Evolutionary conservation across 2,888 invertebrate species (phyloP).

Genomic region (Campaea margaritaria): DNA sequence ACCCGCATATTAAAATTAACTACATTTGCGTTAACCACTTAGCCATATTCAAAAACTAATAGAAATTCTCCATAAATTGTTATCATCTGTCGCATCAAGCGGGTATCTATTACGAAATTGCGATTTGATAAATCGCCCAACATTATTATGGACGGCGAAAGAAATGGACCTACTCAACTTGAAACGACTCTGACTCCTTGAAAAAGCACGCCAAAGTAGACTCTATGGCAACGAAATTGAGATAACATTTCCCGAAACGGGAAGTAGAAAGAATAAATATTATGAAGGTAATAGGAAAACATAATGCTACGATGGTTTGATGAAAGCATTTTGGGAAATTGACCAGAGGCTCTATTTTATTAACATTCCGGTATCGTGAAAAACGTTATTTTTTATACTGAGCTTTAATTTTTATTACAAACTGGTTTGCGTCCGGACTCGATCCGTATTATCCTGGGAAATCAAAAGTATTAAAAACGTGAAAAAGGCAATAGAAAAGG

Average conservation of each 20-base stretch:
- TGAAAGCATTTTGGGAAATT: conserved; percentile 74
- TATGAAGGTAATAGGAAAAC: conserved; percentile 74
- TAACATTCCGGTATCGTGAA: conserved; percentile 35
- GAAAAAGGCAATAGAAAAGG: too few relatives aligned
- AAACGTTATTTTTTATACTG: conserved; percentile 16
- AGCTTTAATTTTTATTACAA: not conserved
- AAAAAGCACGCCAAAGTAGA: conserved; percentile 45
- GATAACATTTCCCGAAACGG: conserved; percentile 46
- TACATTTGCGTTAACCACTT: conserved; percentile 12
- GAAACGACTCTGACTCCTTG: conserved; percentile 63
- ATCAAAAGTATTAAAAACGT: not conserved
- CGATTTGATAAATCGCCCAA: conserved; percentile 83
- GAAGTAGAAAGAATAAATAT: conserved; percentile 65
- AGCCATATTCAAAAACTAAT: conserved; percentile 27
- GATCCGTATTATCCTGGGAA: not conserved
- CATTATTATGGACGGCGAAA: conserved; percentile 83
- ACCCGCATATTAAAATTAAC: too few relatives aligned
- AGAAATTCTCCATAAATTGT: conserved; percentile 59
- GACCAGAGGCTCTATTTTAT: conserved; percentile 57
- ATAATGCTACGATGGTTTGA: conserved; percentile 69
- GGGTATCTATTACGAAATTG: conserved; percentile 84
- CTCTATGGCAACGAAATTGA: conserved; percentile 50
- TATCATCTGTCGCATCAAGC: conserved; percentile 76
- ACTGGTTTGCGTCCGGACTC: not conserved
- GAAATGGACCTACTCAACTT: conserved; percentile 79